These are phyloP conservation scores for Rhynchomys soricoides DNA, from an alignment of 2,113 vertebrate genomes.

Conservation along the genomic window DNA sequence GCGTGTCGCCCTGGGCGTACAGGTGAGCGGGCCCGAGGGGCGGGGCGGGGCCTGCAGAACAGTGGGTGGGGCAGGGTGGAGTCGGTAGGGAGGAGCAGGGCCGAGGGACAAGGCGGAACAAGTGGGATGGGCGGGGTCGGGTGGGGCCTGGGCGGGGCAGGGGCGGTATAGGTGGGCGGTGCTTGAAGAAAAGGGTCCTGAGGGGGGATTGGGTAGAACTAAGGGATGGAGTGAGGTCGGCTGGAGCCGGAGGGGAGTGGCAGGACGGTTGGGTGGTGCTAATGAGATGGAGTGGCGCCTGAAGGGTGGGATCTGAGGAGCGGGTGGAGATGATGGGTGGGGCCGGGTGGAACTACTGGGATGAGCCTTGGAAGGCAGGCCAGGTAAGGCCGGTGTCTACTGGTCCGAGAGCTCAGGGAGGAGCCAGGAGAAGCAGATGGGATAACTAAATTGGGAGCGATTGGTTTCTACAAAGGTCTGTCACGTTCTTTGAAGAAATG, in stretches of 20 bases:
- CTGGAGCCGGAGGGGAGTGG: background rate
- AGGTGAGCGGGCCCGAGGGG: slow-evolving; percentile 86
- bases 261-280: background rate
- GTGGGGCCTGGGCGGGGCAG: background rate
- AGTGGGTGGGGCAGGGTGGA: background rate
- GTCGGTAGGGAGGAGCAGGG: background rate
- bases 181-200: background rate
- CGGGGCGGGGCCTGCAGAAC: background rate
- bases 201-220: too few relatives aligned
- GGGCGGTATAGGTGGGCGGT: background rate
- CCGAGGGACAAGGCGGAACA: slow-evolving; percentile 80
- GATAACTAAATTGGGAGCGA: too few relatives aligned
- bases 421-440: background rate
- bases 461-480: background rate
- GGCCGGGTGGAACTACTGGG: too few relatives aligned
- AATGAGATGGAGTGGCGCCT: background rate
- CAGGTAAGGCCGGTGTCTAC: too few relatives aligned
- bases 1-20: slow-evolving; percentile 96
- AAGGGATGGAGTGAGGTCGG: too few relatives aligned
- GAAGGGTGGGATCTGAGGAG: background rate
- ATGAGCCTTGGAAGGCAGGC: background rate
- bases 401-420: background rate
- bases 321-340: background rate
- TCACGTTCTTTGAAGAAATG: background rate
- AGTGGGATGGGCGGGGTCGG: slow-evolving; percentile 80